Evolutionary conservation across 2,113 vertebrate species (phyloP), one percentile per base, ranked within the genome.

Genomic region (Neogobius melanostomus): DNA sequence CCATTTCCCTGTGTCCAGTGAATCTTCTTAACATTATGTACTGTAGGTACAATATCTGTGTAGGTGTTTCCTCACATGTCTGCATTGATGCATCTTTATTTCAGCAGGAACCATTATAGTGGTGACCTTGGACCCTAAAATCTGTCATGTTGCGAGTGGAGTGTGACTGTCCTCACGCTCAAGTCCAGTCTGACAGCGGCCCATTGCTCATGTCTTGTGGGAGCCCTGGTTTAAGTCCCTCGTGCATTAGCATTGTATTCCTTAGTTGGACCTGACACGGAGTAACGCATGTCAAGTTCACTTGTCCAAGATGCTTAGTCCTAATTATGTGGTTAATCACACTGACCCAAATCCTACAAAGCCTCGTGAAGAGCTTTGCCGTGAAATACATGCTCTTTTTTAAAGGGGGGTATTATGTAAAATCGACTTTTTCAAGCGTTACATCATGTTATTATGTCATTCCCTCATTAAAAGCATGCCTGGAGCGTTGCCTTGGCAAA

Each of bases 291-390:
- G 64, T 50, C 49, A 88, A 80, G 85, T 81, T 90, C 84, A 82
- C 86, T 67, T 75, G 86, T 88, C 74, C 77, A 76, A 77, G 77
- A 79, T 82, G 77, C 76, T 79, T 69, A 77, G 87, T 88, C 83
- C 80, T 75, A 74, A 85, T 77, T 56, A 70, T 74, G 79, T 80
- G 77, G 86, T 82, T 67, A 54, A 51, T 82, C 64, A 75, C 76
- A 81, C 71, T 73, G 81, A 77, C 64, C 45, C 48, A 72, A 57
- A 36, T 43, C 61, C 74, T 73, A 62, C 74, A 78, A 75, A 66
- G 7, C 36, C 44, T 72, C 28, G 66, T 44, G 14, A 8, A 52
- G 70, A 6, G 43, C 53, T 51, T 42, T 71, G 46, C 66, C 65
- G 46, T 72, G 44, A 68, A 57, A 70, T n/a, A 10, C 57, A 46